phyloP scores from a whole-genome alignment of 2,888 invertebrate genomes.

The Lysandra bellargus region DNA sequence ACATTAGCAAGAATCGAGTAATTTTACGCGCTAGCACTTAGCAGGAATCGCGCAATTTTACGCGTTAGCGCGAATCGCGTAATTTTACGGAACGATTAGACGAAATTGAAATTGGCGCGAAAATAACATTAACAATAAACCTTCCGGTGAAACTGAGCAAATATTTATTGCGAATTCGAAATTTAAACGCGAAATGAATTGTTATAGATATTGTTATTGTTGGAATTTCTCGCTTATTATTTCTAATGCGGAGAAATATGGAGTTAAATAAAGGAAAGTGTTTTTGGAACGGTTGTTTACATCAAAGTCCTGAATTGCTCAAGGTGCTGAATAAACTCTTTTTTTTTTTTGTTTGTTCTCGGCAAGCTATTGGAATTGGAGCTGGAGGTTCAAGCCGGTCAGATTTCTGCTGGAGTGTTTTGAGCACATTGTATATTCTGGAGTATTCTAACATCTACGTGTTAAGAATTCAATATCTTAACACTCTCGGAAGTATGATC shows the following conservation, averaged over 20 bases:
- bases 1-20: not conserved
- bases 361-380: not conserved
- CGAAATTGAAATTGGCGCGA: constrained; percentile 19
- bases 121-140: constrained; percentile 16
- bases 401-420: not conserved
- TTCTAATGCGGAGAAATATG: not conserved
- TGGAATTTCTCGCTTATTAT: not conserved
- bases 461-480: not conserved
- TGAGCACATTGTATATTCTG: not conserved
- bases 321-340: not conserved
- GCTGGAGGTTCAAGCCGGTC: not conserved
- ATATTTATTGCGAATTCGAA: not conserved
- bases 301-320: not conserved
- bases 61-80: not conserved
- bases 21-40: not conserved
- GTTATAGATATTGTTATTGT: constrained; percentile 15
- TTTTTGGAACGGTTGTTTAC: not conserved
- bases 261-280: constrained; percentile 1
- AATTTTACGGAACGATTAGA: constrained; percentile 9
- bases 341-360: not conserved
- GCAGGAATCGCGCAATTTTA: not conserved
- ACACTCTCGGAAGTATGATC: too few relatives aligned
- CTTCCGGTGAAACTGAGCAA: not conserved
- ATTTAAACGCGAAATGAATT: constrained; percentile 6
- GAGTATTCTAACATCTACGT: not conserved